These are phyloP conservation scores for Zaprionus gabonicus DNA, from an alignment of 1,140 invertebrate genomes.

Conservation along the genomic window DNA sequence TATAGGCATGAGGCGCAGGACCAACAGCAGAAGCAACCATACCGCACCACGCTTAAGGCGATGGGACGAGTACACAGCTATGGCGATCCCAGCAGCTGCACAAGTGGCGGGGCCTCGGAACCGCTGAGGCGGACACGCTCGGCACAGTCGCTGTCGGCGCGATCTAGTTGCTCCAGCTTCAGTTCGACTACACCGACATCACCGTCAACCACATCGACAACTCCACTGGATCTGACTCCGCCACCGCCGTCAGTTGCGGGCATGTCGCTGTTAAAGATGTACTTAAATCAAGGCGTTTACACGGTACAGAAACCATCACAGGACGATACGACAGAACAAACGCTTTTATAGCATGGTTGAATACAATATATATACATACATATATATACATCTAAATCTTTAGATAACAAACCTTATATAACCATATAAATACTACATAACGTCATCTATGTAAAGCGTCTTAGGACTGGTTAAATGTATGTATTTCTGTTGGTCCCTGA, in stretches of 20 bases:
- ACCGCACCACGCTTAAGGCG: slow-evolving; percentile 48
- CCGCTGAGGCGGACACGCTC: slow-evolving; percentile 58
- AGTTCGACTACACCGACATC: slow-evolving; percentile 54
- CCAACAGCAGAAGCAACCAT: slow-evolving; percentile 30
- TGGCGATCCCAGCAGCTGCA: slow-evolving; percentile 51
- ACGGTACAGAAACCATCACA: slow-evolving; percentile 36
- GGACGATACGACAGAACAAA: slow-evolving; percentile 29
- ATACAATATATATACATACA: slow-evolving; percentile 8
- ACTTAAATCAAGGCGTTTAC: slow-evolving; percentile 58
- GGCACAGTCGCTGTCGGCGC: slow-evolving; percentile 65
- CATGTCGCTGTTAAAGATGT: slow-evolving; percentile 53
- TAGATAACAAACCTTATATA: slow-evolving; percentile 39
- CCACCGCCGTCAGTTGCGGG: slow-evolving; percentile 31
- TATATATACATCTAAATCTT: slow-evolving; percentile 33
- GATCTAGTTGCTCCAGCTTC: slow-evolving; percentile 63
- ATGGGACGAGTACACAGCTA: slow-evolving; percentile 64
- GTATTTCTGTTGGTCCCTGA: slow-evolving; percentile 41
- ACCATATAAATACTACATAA: slow-evolving; percentile 15
- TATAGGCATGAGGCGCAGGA: slow-evolving; percentile 61
- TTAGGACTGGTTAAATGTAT: slow-evolving; percentile 40
- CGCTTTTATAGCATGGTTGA: slow-evolving; percentile 46
- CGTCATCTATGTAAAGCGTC: slow-evolving; percentile 22
- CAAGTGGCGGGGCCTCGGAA: slow-evolving; percentile 34
- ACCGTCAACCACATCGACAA: slow-evolving; percentile 59
- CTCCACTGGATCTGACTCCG: slow-evolving; percentile 64